These are phyloP conservation scores for Menura novaehollandiae DNA, from an alignment of 2,113 vertebrate species.

Conservation along the genomic window DNA sequence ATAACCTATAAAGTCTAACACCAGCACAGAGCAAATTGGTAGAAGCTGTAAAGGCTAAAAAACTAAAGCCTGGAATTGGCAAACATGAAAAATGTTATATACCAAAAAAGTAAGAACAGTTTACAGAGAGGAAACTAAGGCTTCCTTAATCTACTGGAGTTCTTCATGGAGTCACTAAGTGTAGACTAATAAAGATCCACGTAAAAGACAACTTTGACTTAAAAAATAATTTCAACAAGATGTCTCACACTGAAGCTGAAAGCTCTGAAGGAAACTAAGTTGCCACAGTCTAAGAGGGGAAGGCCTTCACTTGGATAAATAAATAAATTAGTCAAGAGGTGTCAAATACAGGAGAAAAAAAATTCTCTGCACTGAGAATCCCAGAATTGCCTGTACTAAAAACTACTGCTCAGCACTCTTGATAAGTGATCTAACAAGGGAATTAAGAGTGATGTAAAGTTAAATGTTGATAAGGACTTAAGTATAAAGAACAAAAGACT, in stretches of 20 bases:
- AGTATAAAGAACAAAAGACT: neutral
- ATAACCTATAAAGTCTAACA: neutral
- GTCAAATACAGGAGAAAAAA: neutral
- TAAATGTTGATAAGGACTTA: neutral
- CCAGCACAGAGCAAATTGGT: neutral
- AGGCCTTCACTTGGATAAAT: neutral
- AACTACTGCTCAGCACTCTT: neutral
- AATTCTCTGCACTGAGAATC: neutral
- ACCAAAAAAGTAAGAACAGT: neutral
- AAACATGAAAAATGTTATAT: neutral
- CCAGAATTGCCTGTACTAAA: neutral
- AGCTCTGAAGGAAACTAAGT: neutral
- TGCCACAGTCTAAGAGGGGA: neutral
- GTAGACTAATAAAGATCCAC: neutral
- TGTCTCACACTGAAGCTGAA: neutral
- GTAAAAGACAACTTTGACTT: neutral
- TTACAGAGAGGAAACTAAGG: neutral
- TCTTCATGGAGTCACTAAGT: neutral
- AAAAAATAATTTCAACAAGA: neutral
- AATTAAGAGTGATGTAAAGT: neutral
- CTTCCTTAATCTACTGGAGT: neutral
- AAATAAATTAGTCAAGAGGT: neutral
- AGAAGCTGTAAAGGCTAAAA: neutral
- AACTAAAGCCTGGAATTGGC: neutral
- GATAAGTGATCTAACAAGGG: neutral